Evolutionary conservation across 2,113 vertebrate species (phyloP).

Genomic region (Trematocara marginatum): DNA sequence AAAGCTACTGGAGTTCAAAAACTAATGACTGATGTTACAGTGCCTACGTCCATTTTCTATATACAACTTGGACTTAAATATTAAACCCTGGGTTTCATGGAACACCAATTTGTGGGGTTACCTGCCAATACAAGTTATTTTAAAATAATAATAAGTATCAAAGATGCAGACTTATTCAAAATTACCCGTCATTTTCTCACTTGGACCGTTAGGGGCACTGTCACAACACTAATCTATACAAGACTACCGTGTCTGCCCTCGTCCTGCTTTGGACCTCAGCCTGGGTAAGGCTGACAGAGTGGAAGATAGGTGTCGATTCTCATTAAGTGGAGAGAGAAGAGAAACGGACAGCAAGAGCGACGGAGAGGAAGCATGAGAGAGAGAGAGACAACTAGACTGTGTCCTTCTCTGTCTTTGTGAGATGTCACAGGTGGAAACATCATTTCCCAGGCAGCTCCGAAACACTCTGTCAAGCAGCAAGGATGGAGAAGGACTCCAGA

Average conservation of each 20-base stretch:
- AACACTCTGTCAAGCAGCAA: slow-evolving; percentile 55
- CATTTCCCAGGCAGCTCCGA: slow-evolving; percentile 57
- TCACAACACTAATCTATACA: neutral
- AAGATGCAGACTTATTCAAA: neutral
- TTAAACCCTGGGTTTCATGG: neutral
- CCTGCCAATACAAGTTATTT: neutral
- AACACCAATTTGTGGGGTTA: neutral
- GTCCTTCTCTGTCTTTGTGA: slow-evolving; percentile 41
- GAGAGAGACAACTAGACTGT: slow-evolving; percentile 5
- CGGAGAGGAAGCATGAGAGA: neutral
- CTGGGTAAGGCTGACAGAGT: neutral
- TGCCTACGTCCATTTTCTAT: neutral
- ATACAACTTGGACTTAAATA: neutral
- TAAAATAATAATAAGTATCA: neutral
- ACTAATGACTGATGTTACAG: neutral
- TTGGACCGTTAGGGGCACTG: slow-evolving; percentile 7
- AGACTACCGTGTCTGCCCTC: neutral
- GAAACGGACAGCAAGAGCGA: neutral
- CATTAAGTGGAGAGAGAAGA: neutral
- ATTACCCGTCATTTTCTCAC: neutral
- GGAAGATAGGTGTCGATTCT: slow-evolving; percentile 28
- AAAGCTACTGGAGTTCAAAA: neutral
- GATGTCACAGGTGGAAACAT: slow-evolving; percentile 63
- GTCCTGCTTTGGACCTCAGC: neutral
- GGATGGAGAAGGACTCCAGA: slow-evolving; percentile 38